These are phyloP conservation scores for Caenorhabditis sp. DNA, from an alignment of 2,888 invertebrate genomes.

Conservation along the genomic window DNA sequence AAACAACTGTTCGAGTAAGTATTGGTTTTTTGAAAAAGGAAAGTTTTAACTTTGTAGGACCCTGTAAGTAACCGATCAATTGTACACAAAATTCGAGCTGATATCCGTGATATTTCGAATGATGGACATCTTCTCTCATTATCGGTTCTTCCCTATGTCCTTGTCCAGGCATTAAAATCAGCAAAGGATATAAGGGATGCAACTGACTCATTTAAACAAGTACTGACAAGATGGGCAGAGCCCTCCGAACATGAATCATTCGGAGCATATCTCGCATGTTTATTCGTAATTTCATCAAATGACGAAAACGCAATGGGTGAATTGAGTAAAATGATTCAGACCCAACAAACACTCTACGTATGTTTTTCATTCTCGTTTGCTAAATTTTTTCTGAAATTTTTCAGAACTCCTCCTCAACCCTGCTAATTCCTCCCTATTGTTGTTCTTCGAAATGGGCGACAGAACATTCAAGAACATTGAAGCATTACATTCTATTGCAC, in stretches of 20 bases:
- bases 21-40: background rate
- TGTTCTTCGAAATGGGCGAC: slow-evolving; percentile 73
- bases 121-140: slow-evolving; percentile 68
- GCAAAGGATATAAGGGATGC: slow-evolving; percentile 16
- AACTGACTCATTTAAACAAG: slow-evolving; percentile 23
- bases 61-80: slow-evolving; percentile 28
- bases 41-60: slow-evolving; percentile 29
- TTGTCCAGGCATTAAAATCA: slow-evolving; percentile 48
- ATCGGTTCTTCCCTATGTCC: slow-evolving; percentile 65
- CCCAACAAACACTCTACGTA: slow-evolving; percentile 81
- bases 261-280: slow-evolving; percentile 74
- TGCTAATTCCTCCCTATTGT: slow-evolving; percentile 59
- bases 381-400: slow-evolving; percentile 13
- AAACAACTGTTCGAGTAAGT: slow-evolving; percentile 50
- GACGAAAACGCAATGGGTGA: slow-evolving; percentile 80
- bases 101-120: slow-evolving; percentile 72
- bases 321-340: slow-evolving; percentile 81
- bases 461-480: slow-evolving; percentile 78
- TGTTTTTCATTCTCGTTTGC: slow-evolving; percentile 7
- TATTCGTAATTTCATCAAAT: slow-evolving; percentile 76
- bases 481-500: slow-evolving; percentile 88
- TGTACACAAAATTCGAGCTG: slow-evolving; percentile 39
- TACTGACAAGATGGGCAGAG: slow-evolving; percentile 40
- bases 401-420: slow-evolving; percentile 54
- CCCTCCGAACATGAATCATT: slow-evolving; percentile 91